Conservation (phyloP, 2,797 vertebrate species). For the Nyctalus aviator region DNA sequence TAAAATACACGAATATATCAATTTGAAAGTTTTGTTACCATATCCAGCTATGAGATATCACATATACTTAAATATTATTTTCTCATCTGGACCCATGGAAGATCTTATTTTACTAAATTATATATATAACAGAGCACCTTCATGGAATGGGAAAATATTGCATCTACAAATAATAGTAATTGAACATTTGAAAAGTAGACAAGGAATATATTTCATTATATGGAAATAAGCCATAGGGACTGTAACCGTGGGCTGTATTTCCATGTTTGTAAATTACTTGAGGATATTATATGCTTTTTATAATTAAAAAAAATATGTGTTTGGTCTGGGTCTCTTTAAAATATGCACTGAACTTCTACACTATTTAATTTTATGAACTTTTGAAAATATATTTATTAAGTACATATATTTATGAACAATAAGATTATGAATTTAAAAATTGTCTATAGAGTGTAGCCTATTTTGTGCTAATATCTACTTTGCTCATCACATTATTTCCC, state of each 20-base stretch:
- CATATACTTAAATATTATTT: neutral
- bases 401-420: neutral
- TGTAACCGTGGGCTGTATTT: neutral
- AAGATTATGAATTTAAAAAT: neutral
- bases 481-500: neutral
- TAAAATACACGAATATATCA: neutral
- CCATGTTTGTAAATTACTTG: neutral
- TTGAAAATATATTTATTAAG: neutral
- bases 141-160: neutral
- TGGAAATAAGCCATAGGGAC: neutral
- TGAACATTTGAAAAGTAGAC: neutral
- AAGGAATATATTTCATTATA: neutral
- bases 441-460: neutral
- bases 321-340: neutral
- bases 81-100: neutral
- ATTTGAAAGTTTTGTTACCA: neutral
- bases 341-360: neutral
- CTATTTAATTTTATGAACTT: neutral
- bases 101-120: neutral
- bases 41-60: neutral
- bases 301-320: neutral
- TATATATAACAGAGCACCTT: neutral
- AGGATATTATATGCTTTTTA: neutral
- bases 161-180: neutral
- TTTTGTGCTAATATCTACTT: conserved; percentile 41